phyloP scores from a whole-genome alignment of 2,797 vertebrate species.

The Labroides dimidiatus region DNA sequence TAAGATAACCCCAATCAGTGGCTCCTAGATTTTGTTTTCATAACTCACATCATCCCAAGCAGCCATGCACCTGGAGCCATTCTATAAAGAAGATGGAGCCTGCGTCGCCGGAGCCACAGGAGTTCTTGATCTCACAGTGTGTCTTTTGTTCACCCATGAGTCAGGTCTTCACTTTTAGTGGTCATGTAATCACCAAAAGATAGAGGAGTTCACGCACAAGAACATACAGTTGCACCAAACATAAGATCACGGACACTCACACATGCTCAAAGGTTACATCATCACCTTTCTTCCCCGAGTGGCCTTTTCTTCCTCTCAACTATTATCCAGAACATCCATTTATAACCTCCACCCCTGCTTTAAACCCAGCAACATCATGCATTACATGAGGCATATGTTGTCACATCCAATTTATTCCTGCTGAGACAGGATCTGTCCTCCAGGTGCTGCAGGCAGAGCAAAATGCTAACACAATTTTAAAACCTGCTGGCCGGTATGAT shows the following conservation, averaged over 20 bases:
- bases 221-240: background rate
- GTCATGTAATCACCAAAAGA: slow-evolving; percentile 18
- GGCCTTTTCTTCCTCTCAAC: slow-evolving; percentile 26
- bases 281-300: slow-evolving; percentile 4
- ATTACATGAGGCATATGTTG: slow-evolving; percentile 40
- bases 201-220: background rate
- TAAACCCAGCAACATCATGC: slow-evolving; percentile 20
- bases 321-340: slow-evolving; percentile 29
- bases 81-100: slow-evolving; percentile 7
- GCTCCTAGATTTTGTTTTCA: slow-evolving; percentile 35
- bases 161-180: slow-evolving; percentile 31
- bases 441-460: slow-evolving; percentile 44
- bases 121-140: slow-evolving; percentile 26
- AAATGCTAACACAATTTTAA: slow-evolving; percentile 47
- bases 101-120: slow-evolving; percentile 44
- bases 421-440: slow-evolving; percentile 27
- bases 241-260: background rate
- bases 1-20: slow-evolving; percentile 52
- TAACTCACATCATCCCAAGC: slow-evolving; percentile 20
- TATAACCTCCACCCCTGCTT: slow-evolving; percentile 34
- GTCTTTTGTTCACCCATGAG: slow-evolving; percentile 10
- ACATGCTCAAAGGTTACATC: slow-evolving; percentile 28
- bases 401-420: slow-evolving; percentile 58
- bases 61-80: slow-evolving; percentile 4
- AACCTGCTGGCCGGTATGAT: slow-evolving; percentile 22